A percentile compares a stretch with the other conserved stretches of the same genome.
Evolutionary conservation across 2,797 vertebrate genomes (phyloP).

Genomic region (Macropodus opercularis): DNA sequence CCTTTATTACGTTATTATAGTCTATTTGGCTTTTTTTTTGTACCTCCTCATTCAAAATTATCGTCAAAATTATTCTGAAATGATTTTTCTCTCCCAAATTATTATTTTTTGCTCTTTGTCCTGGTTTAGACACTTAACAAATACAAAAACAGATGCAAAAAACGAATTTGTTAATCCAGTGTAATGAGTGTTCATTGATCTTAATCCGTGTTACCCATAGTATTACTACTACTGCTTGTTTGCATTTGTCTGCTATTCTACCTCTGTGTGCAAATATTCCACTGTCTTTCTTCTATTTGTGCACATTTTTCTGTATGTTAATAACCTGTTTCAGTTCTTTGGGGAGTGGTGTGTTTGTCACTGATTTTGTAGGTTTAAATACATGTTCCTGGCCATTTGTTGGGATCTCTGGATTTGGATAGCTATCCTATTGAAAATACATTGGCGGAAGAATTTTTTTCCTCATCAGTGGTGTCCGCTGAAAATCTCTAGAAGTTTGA

Average conservation of each 20-base stretch:
- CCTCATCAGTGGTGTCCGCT: constrained; percentile 48
- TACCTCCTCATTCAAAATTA: too few species aligned
- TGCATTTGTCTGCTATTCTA: constrained; percentile 17
- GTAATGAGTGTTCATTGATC: neutral
- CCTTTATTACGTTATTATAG: too few species aligned
- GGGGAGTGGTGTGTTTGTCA: constrained; percentile 73
- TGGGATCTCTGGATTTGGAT: constrained; percentile 76
- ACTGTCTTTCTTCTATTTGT: constrained; percentile 48
- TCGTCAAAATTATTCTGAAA: too few species aligned
- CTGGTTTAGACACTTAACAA: constrained; percentile 8
- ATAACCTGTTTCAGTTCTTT: constrained; percentile 68
- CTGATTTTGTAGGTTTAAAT: constrained; percentile 78
- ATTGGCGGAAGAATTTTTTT: constrained; percentile 77
- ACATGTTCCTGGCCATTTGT: constrained; percentile 69
- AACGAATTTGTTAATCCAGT: neutral
- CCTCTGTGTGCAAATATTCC: constrained; percentile 33
- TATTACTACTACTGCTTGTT: neutral
- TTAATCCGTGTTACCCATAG: neutral
- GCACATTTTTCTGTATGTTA: constrained; percentile 52
- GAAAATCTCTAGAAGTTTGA: constrained; percentile 59
- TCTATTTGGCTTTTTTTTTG: too few species aligned
- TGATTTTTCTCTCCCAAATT: neutral
- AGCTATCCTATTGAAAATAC: constrained; percentile 61
- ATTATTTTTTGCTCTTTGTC: neutral
- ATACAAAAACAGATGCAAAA: too few species aligned